phyloP scores from a whole-genome alignment of 2,888 invertebrate species.

The Rhodophaea formosa region DNA sequence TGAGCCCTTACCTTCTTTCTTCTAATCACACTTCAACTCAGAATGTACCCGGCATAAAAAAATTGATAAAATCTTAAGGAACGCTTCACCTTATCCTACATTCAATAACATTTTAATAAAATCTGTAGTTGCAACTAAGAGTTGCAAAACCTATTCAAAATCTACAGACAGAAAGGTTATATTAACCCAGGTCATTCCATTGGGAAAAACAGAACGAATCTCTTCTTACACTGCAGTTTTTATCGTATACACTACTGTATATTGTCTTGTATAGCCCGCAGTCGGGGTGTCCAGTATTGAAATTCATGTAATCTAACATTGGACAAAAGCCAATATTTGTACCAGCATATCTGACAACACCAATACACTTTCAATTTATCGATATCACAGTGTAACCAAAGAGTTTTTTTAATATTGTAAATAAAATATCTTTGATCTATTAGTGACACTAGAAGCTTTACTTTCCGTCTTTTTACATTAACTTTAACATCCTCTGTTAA shows the following conservation, averaged over 20 bases:
- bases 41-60: too few relatives aligned
- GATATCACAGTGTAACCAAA: not conserved
- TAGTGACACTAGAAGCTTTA: too few relatives aligned
- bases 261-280: not conserved
- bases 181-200: not conserved
- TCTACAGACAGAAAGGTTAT: not conserved
- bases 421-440: too few relatives aligned
- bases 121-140: too few relatives aligned
- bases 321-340: slow-evolving; percentile 8
- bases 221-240: not conserved
- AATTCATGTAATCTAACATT: not conserved
- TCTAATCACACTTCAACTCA: too few relatives aligned
- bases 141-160: too few relatives aligned
- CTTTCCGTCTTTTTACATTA: too few relatives aligned
- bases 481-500: too few relatives aligned
- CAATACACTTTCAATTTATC: slow-evolving; percentile 1
- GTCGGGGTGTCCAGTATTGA: not conserved
- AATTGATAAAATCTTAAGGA: too few relatives aligned
- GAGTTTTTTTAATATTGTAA: not conserved
- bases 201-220: not conserved
- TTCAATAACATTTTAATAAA: too few relatives aligned
- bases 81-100: too few relatives aligned
- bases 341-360: not conserved
- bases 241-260: slow-evolving; percentile 5
- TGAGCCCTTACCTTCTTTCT: too few relatives aligned